Evolutionary conservation across 2,113 vertebrate species (phyloP).

Genomic region (Chlorocebus sabaeus): DNA sequence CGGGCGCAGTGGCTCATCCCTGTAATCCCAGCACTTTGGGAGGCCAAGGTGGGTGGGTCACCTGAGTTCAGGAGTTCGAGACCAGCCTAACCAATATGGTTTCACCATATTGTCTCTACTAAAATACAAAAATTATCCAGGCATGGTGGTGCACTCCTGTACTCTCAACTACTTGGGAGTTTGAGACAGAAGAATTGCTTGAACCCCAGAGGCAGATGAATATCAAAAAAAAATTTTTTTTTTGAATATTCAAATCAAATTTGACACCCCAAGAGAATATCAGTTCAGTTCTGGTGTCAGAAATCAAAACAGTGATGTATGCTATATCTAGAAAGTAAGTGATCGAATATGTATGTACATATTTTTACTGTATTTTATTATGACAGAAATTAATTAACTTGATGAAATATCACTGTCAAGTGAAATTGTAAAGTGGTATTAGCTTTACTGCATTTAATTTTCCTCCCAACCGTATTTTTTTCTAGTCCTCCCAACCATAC

Average conservation of each 20-base stretch:
- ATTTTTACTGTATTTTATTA: conserved; percentile 33
- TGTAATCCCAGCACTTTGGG: too few relatives aligned
- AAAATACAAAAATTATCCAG: too few relatives aligned
- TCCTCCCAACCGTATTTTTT: not conserved
- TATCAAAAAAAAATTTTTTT: not conserved
- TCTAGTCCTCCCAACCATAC: not conserved
- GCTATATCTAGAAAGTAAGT: conserved; percentile 62
- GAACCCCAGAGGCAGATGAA: too few relatives aligned
- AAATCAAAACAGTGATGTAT: conserved; percentile 56
- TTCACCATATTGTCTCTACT: too few relatives aligned
- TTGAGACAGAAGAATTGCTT: too few relatives aligned
- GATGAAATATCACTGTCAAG: conserved; percentile 50
- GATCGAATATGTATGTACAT: conserved; percentile 4
- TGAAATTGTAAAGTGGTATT: conserved; percentile 43
- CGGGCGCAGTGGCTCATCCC: too few relatives aligned
- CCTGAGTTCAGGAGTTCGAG: too few relatives aligned
- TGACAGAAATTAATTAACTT: conserved; percentile 66
- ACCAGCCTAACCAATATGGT: too few relatives aligned
- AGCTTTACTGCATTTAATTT: conserved; percentile 17
- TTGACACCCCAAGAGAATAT: conserved; percentile 59
- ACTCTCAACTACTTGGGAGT: too few relatives aligned
- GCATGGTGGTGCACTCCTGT: too few relatives aligned
- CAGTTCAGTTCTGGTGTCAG: conserved; percentile 60
- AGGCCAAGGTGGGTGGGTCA: too few relatives aligned
- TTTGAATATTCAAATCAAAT: conserved; percentile 52